phyloP scores from a whole-genome alignment of 2,888 invertebrate genomes.

The Macaria liturata region DNA sequence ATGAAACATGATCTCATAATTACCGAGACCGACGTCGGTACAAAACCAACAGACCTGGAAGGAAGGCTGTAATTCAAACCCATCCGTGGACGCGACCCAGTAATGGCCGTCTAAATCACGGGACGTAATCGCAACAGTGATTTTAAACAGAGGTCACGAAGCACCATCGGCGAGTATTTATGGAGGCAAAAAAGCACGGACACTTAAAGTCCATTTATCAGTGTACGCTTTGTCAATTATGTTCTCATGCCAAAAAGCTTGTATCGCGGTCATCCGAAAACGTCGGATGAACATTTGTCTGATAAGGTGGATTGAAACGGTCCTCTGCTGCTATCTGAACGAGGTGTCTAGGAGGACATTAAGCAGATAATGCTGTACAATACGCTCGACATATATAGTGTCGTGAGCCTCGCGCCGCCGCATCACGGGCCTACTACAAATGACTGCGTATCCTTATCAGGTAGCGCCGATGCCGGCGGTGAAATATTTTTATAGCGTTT shows the following conservation, averaged over 20 bases:
- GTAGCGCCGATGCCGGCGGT: constrained; percentile 70
- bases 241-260: constrained; percentile 22
- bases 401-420: constrained; percentile 45
- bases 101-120: constrained; percentile 75
- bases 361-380: constrained; percentile 58
- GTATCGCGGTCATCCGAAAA: constrained; percentile 43
- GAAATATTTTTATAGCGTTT: constrained; percentile 77
- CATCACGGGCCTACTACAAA: constrained; percentile 70
- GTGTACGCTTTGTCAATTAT: constrained; percentile 59
- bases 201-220: constrained; percentile 57
- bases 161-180: constrained; percentile 68
- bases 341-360: constrained; percentile 62
- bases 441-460: constrained; percentile 78
- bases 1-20: constrained; percentile 79
- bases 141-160: constrained; percentile 77
- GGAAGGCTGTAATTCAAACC: constrained; percentile 74
- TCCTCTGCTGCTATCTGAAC: constrained; percentile 47
- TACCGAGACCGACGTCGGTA: constrained; percentile 64
- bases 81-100: constrained; percentile 72
- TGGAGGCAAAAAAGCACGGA: constrained; percentile 62
- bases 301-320: constrained; percentile 18
- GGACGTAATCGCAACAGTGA: constrained; percentile 73
- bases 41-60: constrained; percentile 71
- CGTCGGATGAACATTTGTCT: constrained; percentile 14
- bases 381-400: constrained; percentile 66